These are phyloP conservation scores for Atherinomorus stipes DNA, from an alignment of 2,113 vertebrate species.

Conservation along the genomic window DNA sequence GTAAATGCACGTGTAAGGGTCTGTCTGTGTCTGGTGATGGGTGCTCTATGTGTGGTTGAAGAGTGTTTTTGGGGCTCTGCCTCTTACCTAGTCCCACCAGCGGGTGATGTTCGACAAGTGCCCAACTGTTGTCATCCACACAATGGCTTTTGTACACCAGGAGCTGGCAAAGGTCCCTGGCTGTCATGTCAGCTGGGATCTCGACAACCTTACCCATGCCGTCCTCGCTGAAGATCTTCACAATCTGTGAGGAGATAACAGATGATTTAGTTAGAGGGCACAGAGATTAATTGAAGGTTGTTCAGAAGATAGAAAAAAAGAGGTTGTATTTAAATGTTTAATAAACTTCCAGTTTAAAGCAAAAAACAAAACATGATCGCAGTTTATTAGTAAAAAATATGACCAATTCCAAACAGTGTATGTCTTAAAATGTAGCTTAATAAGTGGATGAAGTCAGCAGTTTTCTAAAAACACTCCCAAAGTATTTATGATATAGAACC, in stretches of 20 bases:
- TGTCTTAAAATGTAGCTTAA: conserved; percentile 36
- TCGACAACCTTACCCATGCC: conserved; percentile 96
- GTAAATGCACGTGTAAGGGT: neutral
- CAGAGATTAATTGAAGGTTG: neutral
- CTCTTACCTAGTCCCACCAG: conserved; percentile 93
- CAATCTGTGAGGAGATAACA: conserved; percentile 84
- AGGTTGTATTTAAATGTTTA: neutral
- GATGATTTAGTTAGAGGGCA: neutral
- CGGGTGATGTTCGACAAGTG: conserved; percentile 96
- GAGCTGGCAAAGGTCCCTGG: conserved; percentile 96
- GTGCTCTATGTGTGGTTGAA: conserved; percentile 17
- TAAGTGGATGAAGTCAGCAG: conserved; percentile 55
- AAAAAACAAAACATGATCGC: neutral
- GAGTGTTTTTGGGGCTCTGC: conserved; percentile 7
- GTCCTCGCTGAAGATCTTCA: conserved; percentile 98
- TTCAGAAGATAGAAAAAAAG: neutral
- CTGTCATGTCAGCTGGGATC: conserved; percentile 95
- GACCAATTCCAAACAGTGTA: conserved; percentile 19
- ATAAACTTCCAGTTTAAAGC: neutral
- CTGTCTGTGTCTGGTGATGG: conserved; percentile 14
- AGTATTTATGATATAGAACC: conserved; percentile 56
- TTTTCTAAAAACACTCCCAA: conserved; percentile 61
- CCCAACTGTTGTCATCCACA: conserved; percentile 99
- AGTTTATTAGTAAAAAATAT: too few relatives aligned
- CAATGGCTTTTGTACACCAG: conserved; percentile 98